Conservation (phyloP, 1,140 invertebrate species). For the Drosophila arawakana region DNA sequence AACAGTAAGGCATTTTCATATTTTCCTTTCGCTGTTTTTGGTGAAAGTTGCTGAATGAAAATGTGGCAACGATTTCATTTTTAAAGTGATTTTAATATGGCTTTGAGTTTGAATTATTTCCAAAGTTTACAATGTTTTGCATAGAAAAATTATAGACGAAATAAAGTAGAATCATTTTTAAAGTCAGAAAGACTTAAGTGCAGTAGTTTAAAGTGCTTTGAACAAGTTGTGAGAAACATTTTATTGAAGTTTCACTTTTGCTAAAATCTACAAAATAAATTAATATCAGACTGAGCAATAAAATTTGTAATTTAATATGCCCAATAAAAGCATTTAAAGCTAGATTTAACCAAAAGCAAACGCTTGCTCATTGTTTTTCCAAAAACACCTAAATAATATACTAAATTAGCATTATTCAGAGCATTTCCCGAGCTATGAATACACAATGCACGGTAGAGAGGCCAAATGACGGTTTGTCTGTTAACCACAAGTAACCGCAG, state of each 20-base stretch:
- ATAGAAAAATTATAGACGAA: conserved; percentile 1
- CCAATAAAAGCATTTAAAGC: neutral
- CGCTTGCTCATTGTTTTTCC: neutral
- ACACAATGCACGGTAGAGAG: conserved; percentile 49
- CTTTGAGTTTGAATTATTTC: conserved; percentile 57
- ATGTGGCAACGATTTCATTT: conserved; percentile 37
- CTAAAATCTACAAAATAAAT: too few species aligned
- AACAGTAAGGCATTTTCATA: neutral
- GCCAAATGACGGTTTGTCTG: neutral
- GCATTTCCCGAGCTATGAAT: conserved; percentile 58
- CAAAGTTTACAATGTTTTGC: conserved; percentile 46
- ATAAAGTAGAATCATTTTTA: neutral
- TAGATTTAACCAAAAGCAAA: neutral
- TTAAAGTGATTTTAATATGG: conserved; percentile 58
- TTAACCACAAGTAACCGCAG: conserved; percentile 15
- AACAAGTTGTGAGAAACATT: too few species aligned
- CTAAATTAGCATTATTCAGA: conserved; percentile 67
- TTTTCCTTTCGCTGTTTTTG: neutral
- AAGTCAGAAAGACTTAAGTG: too few species aligned
- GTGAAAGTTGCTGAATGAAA: conserved; percentile 21
- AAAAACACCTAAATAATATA: conserved; percentile 24
- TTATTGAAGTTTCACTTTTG: too few species aligned
- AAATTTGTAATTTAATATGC: neutral
- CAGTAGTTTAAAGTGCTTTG: too few species aligned
- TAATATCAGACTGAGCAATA: neutral